These are phyloP conservation scores for Rotaria socialis DNA, from an alignment of 2,888 invertebrate genomes.

Conservation along the genomic window DNA sequence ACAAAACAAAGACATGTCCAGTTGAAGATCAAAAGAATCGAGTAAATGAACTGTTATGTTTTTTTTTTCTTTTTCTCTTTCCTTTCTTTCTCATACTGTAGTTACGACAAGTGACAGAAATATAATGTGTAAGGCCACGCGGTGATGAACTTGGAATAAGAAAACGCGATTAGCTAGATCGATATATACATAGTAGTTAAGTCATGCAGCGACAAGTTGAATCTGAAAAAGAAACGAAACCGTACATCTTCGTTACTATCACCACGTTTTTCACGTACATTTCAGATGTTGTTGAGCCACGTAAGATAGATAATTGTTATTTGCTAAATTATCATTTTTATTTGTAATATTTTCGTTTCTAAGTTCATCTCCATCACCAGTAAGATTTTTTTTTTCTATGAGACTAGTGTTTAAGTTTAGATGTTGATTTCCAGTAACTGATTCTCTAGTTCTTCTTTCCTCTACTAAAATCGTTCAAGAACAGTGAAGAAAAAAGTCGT, in stretches of 20 bases:
- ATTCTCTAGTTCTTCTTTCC: background rate
- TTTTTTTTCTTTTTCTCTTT: background rate
- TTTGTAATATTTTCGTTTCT: background rate
- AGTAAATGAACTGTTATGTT: background rate
- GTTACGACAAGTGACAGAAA: background rate
- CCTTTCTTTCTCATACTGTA: background rate
- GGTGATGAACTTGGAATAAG: background rate
- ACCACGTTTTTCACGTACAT: background rate
- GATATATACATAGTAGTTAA: background rate
- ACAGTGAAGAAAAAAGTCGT: background rate
- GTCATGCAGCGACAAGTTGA: background rate
- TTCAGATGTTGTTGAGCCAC: background rate
- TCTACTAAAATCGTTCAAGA: background rate
- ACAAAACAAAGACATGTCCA: background rate
- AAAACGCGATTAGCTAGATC: background rate
- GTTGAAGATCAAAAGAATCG: background rate
- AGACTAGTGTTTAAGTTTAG: background rate
- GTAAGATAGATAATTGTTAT: background rate
- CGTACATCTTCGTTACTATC: background rate
- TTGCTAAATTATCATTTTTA: background rate
- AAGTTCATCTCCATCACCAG: background rate
- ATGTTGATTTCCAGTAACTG: background rate
- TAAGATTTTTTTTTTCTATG: background rate
- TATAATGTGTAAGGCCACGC: background rate
- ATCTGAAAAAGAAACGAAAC: background rate